These are phyloP conservation scores for Anableps anableps DNA, from an alignment of 2,797 vertebrate genomes.

Conservation along the genomic window DNA sequence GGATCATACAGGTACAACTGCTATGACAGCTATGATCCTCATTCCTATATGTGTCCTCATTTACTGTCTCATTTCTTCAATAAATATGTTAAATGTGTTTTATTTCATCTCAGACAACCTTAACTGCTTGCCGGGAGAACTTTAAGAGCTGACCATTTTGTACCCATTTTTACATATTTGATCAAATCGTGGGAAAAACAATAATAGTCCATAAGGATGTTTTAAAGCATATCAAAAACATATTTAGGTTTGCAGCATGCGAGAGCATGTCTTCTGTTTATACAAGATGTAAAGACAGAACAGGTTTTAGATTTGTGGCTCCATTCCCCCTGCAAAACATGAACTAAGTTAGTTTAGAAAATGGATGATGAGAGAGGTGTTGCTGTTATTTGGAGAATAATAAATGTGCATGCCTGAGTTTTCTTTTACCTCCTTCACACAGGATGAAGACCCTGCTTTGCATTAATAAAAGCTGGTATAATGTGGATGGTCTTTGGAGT, in stretches of 20 bases:
- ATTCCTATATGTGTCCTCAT: not conserved
- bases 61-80: not conserved
- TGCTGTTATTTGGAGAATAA: not conserved
- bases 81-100: not conserved
- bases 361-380: not conserved
- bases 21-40: not conserved
- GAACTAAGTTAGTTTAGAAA: no score
- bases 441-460: not conserved
- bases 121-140: not conserved
- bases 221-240: no score
- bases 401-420: not conserved
- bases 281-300: no score
- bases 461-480: not conserved
- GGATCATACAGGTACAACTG: not conserved
- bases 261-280: no score
- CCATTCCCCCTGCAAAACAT: no score
- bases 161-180: not conserved
- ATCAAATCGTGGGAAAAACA: not conserved
- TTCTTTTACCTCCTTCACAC: not conserved
- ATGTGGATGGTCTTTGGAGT: not conserved
- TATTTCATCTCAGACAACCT: not conserved
- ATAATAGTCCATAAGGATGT: no score
- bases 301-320: no score
- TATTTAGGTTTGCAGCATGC: no score
- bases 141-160: not conserved